Conservation (phyloP, 2,888 invertebrate genomes). For the Phyllotreta striolata region DNA sequence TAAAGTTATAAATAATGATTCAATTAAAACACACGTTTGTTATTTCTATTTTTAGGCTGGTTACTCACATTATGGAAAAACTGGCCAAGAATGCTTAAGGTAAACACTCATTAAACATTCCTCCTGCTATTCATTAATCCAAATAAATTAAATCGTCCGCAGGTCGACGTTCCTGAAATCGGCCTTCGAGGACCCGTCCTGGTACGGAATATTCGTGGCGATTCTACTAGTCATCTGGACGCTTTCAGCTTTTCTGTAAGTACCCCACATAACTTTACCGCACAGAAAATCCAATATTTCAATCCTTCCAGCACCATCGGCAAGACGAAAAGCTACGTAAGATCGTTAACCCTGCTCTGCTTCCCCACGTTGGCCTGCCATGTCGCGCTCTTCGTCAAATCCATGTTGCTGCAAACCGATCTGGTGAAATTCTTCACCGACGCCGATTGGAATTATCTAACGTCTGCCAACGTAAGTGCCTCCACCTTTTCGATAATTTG, state of each 20-base stretch:
- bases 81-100: constrained; percentile 60
- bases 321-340: constrained; percentile 57
- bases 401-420: constrained; percentile 50
- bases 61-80: constrained; percentile 55
- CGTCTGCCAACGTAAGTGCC: constrained; percentile 54
- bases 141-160: not conserved
- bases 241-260: constrained; percentile 70
- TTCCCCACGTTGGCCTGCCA: constrained; percentile 55
- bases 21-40: not conserved
- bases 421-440: constrained; percentile 50
- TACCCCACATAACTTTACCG: constrained; percentile 29
- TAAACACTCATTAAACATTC: constrained; percentile 46
- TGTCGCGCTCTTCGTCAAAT: constrained; percentile 56
- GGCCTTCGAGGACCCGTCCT: constrained; percentile 68
- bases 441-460: constrained; percentile 55
- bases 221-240: constrained; percentile 72
- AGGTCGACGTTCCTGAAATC: constrained; percentile 66
- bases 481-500: not conserved
- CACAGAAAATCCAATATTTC: too few species aligned
- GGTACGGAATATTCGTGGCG: constrained; percentile 71
- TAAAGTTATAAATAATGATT: constrained; percentile 1
- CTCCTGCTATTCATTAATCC: not conserved
- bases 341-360: constrained; percentile 53
- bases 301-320: constrained; percentile 53
- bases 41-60: constrained; percentile 49